Evolutionary conservation across 2,113 vertebrate species (phyloP).

Genomic region (Phycodurus eques): DNA sequence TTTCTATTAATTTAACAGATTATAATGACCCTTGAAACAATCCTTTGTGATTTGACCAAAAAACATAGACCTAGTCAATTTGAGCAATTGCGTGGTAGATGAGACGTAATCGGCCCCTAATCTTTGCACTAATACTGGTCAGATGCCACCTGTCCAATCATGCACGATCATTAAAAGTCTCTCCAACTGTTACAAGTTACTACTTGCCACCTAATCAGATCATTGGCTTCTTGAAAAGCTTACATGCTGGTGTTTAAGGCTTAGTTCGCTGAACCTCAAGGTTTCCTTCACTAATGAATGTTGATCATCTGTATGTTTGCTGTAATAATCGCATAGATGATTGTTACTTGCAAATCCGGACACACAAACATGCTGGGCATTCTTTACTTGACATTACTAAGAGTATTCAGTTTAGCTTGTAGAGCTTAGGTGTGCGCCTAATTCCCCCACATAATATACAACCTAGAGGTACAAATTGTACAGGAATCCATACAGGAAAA

Average conservation of each 20-base stretch:
- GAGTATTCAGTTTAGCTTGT: background rate
- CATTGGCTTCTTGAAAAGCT: constrained; percentile 49
- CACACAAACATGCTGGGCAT: constrained; percentile 42
- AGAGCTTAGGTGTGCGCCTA: constrained; percentile 5
- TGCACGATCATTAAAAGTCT: constrained; percentile 5
- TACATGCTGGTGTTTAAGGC: constrained; percentile 35
- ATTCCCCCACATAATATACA: constrained; percentile 25
- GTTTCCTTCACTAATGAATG: constrained; percentile 22
- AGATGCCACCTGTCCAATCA: background rate
- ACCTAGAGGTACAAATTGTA: constrained; percentile 6
- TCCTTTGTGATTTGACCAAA: background rate
- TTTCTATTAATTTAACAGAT: too few relatives aligned
- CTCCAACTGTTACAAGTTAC: constrained; percentile 15
- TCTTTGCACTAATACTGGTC: background rate
- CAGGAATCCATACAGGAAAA: constrained; percentile 8
- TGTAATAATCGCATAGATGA: constrained; percentile 50
- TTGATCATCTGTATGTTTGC: constrained; percentile 33
- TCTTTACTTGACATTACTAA: constrained; percentile 15
- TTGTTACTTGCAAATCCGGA: constrained; percentile 36
- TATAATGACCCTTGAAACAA: too few relatives aligned
- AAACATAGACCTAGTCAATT: background rate
- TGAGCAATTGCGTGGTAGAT: background rate
- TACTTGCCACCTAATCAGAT: constrained; percentile 50
- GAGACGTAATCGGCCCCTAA: background rate
- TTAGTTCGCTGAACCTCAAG: constrained; percentile 43